Evolutionary conservation across 2,797 vertebrate species (phyloP), one percentile per base, ranked within the genome.

Genomic region (Nyctalus aviator): DNA sequence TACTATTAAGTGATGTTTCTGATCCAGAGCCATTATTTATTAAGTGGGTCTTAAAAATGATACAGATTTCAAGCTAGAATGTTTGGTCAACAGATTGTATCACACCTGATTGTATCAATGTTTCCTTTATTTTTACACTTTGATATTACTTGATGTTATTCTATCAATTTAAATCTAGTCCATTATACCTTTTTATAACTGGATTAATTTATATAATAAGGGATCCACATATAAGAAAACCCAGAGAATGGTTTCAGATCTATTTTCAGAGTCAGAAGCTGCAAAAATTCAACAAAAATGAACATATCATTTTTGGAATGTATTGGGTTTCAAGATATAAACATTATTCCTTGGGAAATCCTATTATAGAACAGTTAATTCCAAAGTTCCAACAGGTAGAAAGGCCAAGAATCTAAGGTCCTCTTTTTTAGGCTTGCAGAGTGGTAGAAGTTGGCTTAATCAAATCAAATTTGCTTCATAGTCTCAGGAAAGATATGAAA

Each of bases 101-200:
- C 25, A 88, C 13, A 23, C 55, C 23, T 64, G 62, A 62, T 82
- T 84, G 2, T 76, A 44, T 92, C 57, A 77, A 0, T 68, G 14
- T 68, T 82, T 72, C 32, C n/a, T 50, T 55, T 73, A 50, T 73
- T 94, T 93, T 95, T 90, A 78, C 89, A 59, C 64, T 71, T 64
- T 30, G 15, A 68, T 4, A 53, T 57, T 37, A 57, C 71, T 79
- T 95, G 21, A 55, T 93, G 37, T 71, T 88, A 59, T 48, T 69
- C 30, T 90, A 12, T 44, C 62, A 72, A 1, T 87, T 72, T 88
- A 68, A 76, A n/a, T 83, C 17, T 81, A 66, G 50, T 66, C 21
- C 2, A 41, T 13, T 92, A 20, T 68, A 78, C 13, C 27, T 44
- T 73, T 84, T n/a, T 72, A 18, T 84, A 93, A 62, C 23, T 90